phyloP scores from a whole-genome alignment of 2,888 invertebrate genomes.

The Drosophila incognita region DNA sequence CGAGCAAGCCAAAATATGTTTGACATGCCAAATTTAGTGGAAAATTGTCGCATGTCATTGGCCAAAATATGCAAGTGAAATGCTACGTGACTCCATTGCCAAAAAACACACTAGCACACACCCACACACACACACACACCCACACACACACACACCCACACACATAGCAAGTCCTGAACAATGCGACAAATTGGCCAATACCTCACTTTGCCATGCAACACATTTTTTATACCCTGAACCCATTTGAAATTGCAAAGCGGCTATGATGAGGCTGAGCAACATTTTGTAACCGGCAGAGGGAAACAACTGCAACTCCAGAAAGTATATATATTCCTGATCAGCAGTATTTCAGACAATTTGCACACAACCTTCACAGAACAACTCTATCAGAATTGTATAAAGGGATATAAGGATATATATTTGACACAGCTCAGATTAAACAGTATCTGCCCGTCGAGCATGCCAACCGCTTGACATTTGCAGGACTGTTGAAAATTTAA shows the following conservation, averaged over 20 bases:
- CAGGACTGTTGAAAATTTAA: slow-evolving; percentile 65
- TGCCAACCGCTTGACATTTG: slow-evolving; percentile 7
- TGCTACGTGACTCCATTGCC: slow-evolving; percentile 73
- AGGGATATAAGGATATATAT: background rate
- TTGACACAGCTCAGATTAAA: too few species aligned
- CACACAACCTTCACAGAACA: too few species aligned
- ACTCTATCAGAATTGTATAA: too few species aligned
- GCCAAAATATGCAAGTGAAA: slow-evolving; percentile 73
- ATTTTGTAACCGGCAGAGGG: background rate
- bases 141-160: too few species aligned
- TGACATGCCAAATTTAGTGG: slow-evolving; percentile 79
- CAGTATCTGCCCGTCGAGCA: background rate
- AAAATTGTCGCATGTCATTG: slow-evolving; percentile 81
- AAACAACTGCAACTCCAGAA: background rate
- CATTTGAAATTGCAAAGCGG: background rate
- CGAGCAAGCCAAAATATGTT: slow-evolving; percentile 63
- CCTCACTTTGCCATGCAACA: slow-evolving; percentile 6
- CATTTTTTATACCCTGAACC: slow-evolving; percentile 18
- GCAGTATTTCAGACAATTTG: background rate
- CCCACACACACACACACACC: background rate
- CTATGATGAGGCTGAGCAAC: background rate
- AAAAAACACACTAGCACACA: slow-evolving; percentile 38
- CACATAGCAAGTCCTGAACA: slow-evolving; percentile 34
- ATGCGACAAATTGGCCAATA: slow-evolving; percentile 74
- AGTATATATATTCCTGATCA: background rate